A percentile compares a stretch with the other conserved stretches of the same genome.
Evolutionary conservation across 2,888 invertebrate genomes (phyloP).

Genomic region (Microctonus aethiopoides): DNA sequence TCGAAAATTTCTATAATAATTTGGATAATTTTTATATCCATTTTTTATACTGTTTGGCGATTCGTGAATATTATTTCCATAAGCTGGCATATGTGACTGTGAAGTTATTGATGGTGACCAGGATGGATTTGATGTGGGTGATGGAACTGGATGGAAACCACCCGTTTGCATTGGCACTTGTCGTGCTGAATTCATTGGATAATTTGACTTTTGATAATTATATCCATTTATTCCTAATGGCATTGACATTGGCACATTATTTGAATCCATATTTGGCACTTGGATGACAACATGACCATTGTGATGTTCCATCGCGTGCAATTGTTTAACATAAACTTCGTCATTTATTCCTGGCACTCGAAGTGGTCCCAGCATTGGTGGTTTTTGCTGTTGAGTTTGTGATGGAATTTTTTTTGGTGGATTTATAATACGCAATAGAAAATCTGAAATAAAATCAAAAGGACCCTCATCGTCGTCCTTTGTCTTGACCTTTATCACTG

Average conservation of each 20-base stretch:
- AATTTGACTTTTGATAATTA: not conserved
- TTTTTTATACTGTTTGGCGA: not conserved
- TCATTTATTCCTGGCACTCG: conserved; percentile 50
- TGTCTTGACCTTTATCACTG: conserved; percentile 41
- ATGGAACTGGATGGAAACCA: conserved; percentile 8
- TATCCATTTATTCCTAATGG: not conserved
- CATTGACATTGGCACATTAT: conserved; percentile 17
- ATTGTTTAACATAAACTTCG: conserved; percentile 51
- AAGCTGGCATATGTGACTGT: not conserved
- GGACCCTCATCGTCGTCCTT: conserved; percentile 37
- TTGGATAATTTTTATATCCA: not conserved
- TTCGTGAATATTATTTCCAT: conserved; percentile 3
- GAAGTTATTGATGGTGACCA: not conserved
- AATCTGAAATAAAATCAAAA: conserved; percentile 47
- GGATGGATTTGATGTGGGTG: not conserved
- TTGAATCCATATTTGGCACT: conserved; percentile 37
- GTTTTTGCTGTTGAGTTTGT: conserved; percentile 9
- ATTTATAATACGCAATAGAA: conserved; percentile 36
- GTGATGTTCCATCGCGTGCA: conserved; percentile 38
- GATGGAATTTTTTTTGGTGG: conserved; percentile 35
- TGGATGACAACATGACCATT: conserved; percentile 47
- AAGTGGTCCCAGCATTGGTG: conserved; percentile 51
- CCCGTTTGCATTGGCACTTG: conserved; percentile 13
- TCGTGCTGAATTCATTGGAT: not conserved
- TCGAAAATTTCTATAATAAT: conserved; percentile 11